Conservation (phyloP, 53 echinoderm and acorn worm genomes). For the Actinopyga echinites region DNA sequence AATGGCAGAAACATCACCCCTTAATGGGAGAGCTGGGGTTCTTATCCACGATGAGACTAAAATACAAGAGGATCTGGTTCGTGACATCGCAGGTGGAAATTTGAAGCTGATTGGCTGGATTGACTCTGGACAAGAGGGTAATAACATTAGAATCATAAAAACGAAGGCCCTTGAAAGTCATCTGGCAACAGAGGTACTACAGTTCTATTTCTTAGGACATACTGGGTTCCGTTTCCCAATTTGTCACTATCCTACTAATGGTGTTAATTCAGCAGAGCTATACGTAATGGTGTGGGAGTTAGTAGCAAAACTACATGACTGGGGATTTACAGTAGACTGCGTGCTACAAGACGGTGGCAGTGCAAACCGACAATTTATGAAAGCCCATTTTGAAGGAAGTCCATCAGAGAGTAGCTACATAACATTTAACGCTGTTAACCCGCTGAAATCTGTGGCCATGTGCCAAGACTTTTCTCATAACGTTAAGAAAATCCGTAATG, state of each 20-base stretch:
- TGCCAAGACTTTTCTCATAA: constrained; percentile 8
- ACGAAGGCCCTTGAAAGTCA: neutral
- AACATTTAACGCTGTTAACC: neutral
- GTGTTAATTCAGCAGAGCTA: neutral
- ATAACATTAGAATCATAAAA: neutral
- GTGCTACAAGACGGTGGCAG: neutral
- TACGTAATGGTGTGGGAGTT: neutral
- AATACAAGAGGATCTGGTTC: neutral
- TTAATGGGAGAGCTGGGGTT: neutral
- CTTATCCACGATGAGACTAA: neutral
- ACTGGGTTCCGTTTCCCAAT: neutral
- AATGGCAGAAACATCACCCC: neutral
- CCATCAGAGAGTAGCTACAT: neutral
- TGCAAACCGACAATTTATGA: neutral
- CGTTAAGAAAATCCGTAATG: neutral
- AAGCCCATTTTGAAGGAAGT: neutral
- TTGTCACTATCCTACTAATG: neutral
- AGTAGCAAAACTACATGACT: neutral
- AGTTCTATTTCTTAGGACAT: neutral
- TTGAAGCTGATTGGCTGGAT: neutral
- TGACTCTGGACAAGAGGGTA: neutral
- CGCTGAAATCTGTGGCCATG: neutral
- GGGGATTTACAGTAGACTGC: neutral
- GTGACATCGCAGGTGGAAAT: neutral
- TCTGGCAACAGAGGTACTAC: neutral